phyloP scores from a whole-genome alignment of 2,888 invertebrate genomes.

The Pollenia amentaria region DNA sequence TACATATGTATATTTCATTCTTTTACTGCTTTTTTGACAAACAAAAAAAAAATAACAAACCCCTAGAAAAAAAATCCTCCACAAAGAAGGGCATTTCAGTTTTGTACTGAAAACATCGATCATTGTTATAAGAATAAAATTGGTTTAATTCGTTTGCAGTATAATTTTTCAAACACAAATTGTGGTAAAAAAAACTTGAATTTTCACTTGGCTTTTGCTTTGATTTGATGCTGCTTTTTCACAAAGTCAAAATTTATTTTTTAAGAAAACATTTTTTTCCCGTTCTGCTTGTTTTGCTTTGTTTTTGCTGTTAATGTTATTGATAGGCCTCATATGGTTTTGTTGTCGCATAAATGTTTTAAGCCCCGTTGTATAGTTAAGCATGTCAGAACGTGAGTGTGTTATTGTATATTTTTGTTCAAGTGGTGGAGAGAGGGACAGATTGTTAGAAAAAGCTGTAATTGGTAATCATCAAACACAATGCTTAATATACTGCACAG shows the following conservation, averaged over 20 bases:
- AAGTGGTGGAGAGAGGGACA: background rate
- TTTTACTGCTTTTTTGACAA: background rate
- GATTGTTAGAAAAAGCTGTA: too few relatives aligned
- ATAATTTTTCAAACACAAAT: background rate
- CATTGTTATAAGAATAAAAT: constrained; percentile 36
- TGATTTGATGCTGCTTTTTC: background rate
- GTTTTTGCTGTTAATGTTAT: constrained; percentile 7
- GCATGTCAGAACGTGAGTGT: constrained; percentile 9
- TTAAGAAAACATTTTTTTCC: background rate
- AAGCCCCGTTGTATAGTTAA: constrained; percentile 3
- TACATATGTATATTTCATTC: background rate
- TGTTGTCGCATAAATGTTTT: constrained; percentile 45
- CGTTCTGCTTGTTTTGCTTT: constrained; percentile 13
- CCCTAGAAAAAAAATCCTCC: constrained; percentile 37
- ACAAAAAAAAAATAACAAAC: background rate
- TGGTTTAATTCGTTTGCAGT: constrained; percentile 9
- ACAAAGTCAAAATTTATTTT: constrained; percentile 15
- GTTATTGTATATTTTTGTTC: background rate
- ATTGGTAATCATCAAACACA: background rate
- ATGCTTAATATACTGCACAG: background rate
- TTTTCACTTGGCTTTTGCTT: constrained; percentile 8
- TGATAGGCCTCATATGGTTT: constrained; percentile 51
- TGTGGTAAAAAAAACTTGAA: constrained; percentile 1
- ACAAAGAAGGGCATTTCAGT: constrained; percentile 46
- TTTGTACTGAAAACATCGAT: constrained; percentile 33